These are phyloP conservation scores for Oryzias sinensis DNA, from an alignment of 2,797 vertebrate genomes.

Conservation along the genomic window DNA sequence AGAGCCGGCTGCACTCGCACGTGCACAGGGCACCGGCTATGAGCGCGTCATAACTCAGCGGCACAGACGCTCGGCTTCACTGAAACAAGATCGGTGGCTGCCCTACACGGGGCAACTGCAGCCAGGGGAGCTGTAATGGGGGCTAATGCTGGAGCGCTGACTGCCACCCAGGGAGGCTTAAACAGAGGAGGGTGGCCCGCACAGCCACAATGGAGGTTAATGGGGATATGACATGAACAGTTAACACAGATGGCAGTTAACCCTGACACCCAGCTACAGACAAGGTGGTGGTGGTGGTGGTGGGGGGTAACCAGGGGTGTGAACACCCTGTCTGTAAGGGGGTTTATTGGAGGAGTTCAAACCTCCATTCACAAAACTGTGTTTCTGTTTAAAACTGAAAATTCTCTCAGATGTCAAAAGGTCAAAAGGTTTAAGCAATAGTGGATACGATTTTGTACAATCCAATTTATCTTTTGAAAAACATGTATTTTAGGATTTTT, in stretches of 20 bases:
- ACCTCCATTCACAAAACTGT: conserved; percentile 2
- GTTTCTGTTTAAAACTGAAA: too few species aligned
- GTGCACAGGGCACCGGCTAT: conserved; percentile 23
- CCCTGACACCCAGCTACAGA: conserved; percentile 54
- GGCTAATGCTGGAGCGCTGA: conserved; percentile 73
- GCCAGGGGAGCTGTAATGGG: conserved; percentile 77
- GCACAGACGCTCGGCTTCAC: conserved; percentile 58
- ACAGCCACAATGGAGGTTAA: conserved; percentile 75
- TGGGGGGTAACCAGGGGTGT: not conserved
- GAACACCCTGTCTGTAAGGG: conserved; percentile 11
- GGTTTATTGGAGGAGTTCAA: conserved; percentile 6
- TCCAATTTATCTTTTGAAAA: too few species aligned
- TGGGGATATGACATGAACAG: conserved; percentile 76
- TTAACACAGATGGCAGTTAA: conserved; percentile 78
- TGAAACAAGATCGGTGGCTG: conserved; percentile 63
- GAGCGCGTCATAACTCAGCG: conserved; percentile 65
- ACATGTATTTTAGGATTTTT: too few species aligned
- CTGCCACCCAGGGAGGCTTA: conserved; percentile 67
- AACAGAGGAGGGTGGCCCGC: conserved; percentile 57
- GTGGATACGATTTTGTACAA: too few species aligned
- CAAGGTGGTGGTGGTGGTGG: not conserved
- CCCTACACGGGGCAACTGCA: conserved; percentile 70
- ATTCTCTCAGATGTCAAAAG: too few species aligned
- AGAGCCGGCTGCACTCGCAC: conserved; percentile 30
- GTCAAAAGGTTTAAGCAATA: too few species aligned